A percentile compares a stretch with the other conserved stretches of the same genome.
These are phyloP conservation scores for Drosophila micromelanica DNA, from an alignment of 1,140 invertebrate genomes.

Conservation along the genomic window DNA sequence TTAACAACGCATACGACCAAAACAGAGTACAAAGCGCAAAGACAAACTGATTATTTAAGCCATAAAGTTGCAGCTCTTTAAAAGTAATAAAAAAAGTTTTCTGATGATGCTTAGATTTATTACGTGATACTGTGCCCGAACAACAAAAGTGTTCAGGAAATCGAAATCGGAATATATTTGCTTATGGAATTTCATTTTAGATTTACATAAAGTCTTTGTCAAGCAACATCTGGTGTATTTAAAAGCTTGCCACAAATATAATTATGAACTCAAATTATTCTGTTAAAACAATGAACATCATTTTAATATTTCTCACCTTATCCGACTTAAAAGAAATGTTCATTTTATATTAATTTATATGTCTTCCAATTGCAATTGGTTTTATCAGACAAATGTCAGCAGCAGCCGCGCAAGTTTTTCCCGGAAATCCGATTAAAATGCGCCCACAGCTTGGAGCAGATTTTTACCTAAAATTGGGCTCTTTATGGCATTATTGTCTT, in stretches of 20 bases:
- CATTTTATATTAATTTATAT: too few relatives aligned
- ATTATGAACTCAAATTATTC: too few relatives aligned
- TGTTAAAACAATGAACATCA: too few relatives aligned
- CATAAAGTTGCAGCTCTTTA: slow-evolving; percentile 27
- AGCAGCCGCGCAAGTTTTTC: background rate
- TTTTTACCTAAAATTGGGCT: slow-evolving; percentile 62
- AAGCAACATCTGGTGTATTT: too few relatives aligned
- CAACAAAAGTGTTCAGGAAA: background rate
- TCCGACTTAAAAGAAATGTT: too few relatives aligned
- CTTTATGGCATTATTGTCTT: slow-evolving; percentile 78
- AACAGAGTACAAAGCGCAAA: slow-evolving; percentile 11
- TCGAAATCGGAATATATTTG: background rate
- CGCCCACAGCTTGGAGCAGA: slow-evolving; percentile 20
- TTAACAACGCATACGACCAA: slow-evolving; percentile 23
- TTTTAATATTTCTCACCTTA: too few relatives aligned
- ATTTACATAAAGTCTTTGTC: too few relatives aligned
- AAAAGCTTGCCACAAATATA: too few relatives aligned
- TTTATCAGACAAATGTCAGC: slow-evolving; percentile 44
- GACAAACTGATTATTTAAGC: slow-evolving; percentile 1
- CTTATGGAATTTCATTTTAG: background rate
- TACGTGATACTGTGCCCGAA: slow-evolving; percentile 1
- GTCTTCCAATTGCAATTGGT: slow-evolving; percentile 51
- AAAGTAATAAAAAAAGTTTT: slow-evolving; percentile 21
- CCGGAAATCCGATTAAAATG: slow-evolving; percentile 16
- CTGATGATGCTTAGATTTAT: slow-evolving; percentile 7